phyloP scores from a whole-genome alignment of 2,113 vertebrate species.

The Cnemophilus loriae region DNA sequence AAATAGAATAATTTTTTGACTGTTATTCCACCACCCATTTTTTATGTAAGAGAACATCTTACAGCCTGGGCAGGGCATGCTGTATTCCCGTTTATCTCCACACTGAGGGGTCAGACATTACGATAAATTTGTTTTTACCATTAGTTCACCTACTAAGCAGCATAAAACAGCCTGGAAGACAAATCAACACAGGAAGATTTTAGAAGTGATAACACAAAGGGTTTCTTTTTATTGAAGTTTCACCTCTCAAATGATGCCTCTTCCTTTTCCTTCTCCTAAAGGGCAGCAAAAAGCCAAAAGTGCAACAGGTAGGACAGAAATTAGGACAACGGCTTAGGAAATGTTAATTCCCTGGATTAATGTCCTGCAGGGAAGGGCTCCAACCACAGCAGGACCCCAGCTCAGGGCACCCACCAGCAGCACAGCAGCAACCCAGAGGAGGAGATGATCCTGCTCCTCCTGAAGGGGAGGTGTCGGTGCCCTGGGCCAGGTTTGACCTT shows the following conservation, averaged over 20 bases:
- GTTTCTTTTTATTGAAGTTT: neutral
- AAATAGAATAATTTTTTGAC: neutral
- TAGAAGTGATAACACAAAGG: neutral
- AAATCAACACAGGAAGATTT: neutral
- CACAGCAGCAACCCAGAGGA: neutral
- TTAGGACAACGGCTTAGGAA: neutral
- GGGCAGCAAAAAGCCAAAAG: neutral
- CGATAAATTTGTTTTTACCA: neutral
- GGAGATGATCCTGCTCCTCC: neutral
- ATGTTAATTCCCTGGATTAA: too few species aligned
- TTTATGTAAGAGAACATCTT: neutral
- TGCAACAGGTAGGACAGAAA: neutral
- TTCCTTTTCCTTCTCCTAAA: neutral
- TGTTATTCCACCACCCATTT: neutral
- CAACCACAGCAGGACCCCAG: neutral
- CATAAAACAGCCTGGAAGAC: neutral
- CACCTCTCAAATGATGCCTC: neutral
- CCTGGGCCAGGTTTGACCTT: neutral
- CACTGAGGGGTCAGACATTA: neutral
- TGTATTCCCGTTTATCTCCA: neutral
- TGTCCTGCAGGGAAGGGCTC: neutral
- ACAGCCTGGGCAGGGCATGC: neutral
- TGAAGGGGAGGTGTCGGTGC: rapidly evolving
- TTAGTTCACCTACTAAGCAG: neutral
- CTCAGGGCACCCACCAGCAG: neutral